Base-by-base conservation (phyloP, 2,888 invertebrate species). In the Zaprionus lineosus region DNA sequence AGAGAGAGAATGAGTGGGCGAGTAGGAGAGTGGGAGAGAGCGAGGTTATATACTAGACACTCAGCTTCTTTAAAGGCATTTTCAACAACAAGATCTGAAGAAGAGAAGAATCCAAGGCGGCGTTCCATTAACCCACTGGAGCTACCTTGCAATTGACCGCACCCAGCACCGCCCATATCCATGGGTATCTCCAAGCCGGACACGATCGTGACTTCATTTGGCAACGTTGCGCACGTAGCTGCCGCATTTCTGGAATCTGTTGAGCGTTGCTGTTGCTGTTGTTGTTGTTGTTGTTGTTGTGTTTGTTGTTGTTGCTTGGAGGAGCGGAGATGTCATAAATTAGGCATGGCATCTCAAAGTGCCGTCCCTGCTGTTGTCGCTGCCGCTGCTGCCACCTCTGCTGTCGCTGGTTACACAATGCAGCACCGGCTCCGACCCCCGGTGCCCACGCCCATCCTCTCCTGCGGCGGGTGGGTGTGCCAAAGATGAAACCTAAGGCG, bases 331-430 rank as follows among this genome's bases (percentile, higher is more conserved):
- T 66, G 51, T 79, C 78, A 82, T 79, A 84, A 79, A 79, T 79
- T 74, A 84, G 79, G 71, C 78, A 84, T 79, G 78, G 74, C 67
- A 79, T 79, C 78, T 78, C 56, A 82, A 82, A 84, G 75, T 68
- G 65, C 78, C 79, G 78, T 68, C 64, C 47, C 68, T 39, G 28
- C 47, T 34, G 50, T 58, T 33, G 50, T 48, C 5, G 36, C 69
- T 8, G 39, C n/a, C n/a, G n/a, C n/a, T n/a, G n/a, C n/a, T 46
- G 71, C 71, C 58, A 71, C 6, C n/a, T 57, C 56, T 46, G 57
- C 46, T 53, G 67, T 48, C 72, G 61, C 60, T 67, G 44, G 14
- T 12, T 12, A 40, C 58, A 48, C 51, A 52, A 55, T 36, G 28
- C 15, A n/a, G n/a, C n/a, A n/a, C n/a, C n/a, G n/a, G n/a, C n/a